phyloP scores from a whole-genome alignment of 2,888 invertebrate species.

The Rhopalosiphum nymphaeae region DNA sequence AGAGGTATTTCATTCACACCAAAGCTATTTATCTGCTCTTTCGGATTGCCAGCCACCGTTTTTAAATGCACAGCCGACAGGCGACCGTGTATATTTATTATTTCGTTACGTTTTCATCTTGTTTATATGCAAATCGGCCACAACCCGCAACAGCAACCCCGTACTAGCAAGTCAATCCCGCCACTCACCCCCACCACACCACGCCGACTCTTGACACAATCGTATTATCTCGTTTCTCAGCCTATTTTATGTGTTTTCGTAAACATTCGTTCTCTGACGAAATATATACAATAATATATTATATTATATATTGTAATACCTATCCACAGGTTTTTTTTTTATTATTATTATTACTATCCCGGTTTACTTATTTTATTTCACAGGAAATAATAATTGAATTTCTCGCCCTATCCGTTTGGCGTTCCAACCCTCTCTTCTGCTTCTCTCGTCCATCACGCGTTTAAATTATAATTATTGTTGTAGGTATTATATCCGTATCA shows the following conservation, averaged over 20 bases:
- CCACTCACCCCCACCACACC: not conserved
- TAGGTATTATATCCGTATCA: not conserved
- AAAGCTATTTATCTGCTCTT: conserved; percentile 49
- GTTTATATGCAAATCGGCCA: conserved; percentile 64
- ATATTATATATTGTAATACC: conserved; percentile 8
- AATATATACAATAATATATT: conserved; percentile 42
- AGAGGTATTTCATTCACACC: conserved; percentile 37
- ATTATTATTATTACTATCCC: not conserved
- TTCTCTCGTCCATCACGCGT: conserved; percentile 24
- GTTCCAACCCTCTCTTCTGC: not conserved
- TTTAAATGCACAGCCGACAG: conserved; percentile 61
- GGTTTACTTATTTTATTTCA: conserved; percentile 29
- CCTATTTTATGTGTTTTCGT: conserved; percentile 46
- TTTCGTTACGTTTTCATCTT: conserved; percentile 64
- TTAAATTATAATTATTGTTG: conserved; percentile 26
- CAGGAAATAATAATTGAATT: conserved; percentile 45
- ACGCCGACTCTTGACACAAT: conserved; percentile 58
- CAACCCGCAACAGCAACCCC: conserved; percentile 20
- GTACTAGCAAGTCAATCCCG: not conserved
- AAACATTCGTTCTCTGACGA: conserved; percentile 42
- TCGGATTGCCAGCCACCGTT: conserved; percentile 48
- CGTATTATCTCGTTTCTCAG: conserved; percentile 63
- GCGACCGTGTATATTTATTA: conserved; percentile 61
- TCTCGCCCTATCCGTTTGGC: not conserved
- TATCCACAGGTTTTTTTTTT: not conserved